Evolutionary conservation across 1,140 invertebrate genomes (phyloP).

Genomic region (Scaptodrosophila lebanonensis): DNA sequence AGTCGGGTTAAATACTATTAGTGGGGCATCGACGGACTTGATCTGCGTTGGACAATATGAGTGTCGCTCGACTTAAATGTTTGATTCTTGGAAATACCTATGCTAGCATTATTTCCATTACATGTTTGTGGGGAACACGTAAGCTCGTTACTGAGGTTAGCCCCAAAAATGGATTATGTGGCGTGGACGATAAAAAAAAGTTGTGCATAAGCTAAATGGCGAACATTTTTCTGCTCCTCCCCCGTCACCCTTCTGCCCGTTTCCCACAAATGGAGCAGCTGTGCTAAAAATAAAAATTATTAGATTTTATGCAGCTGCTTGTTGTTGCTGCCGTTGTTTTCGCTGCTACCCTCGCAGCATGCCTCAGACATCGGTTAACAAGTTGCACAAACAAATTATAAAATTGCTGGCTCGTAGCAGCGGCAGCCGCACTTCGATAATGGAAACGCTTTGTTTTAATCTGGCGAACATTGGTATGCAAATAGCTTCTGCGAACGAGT

Average conservation of each 20-base stretch:
- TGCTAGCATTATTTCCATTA: too few relatives aligned
- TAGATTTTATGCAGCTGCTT: conserved; percentile 36
- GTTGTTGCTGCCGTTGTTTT: conserved; percentile 5
- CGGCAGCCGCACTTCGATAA: conserved; percentile 58
- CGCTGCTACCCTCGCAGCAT: conserved; percentile 12
- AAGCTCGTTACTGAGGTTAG: too few relatives aligned
- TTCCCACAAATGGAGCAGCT: conserved; percentile 50
- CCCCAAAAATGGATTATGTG: too few relatives aligned
- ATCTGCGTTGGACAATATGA: too few relatives aligned
- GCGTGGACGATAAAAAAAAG: conserved; percentile 47
- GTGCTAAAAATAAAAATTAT: conserved; percentile 69
- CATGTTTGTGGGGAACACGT: too few relatives aligned
- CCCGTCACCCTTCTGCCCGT: conserved; percentile 16
- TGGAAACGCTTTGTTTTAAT: conserved; percentile 61
- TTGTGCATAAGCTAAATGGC: conserved; percentile 23
- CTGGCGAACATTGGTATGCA: conserved; percentile 51
- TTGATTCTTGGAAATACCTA: too few relatives aligned
- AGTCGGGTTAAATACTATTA: too few relatives aligned
- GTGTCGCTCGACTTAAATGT: too few relatives aligned
- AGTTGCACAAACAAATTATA: conserved; percentile 12
- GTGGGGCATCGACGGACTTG: too few relatives aligned
- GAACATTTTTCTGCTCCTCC: conserved; percentile 13
- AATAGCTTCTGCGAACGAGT: conserved; percentile 27
- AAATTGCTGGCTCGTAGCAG: too few relatives aligned
- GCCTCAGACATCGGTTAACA: conserved; percentile 19